phyloP scores from a whole-genome alignment of 2,797 vertebrate species.

The Simalia tracyae region DNA sequence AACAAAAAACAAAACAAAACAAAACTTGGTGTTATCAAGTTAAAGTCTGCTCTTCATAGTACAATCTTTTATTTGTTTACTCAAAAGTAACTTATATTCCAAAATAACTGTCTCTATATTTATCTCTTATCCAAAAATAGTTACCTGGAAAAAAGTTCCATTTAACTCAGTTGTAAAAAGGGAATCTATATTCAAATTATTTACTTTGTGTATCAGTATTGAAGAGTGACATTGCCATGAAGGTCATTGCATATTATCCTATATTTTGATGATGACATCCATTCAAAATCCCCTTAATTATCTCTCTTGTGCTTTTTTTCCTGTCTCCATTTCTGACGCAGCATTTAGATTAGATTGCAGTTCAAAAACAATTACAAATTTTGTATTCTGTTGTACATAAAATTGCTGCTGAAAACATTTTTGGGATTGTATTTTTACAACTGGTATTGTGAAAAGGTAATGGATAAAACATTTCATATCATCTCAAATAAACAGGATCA shows the following conservation, averaged over 20 bases:
- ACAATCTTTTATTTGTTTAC: neutral
- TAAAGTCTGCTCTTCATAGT: neutral
- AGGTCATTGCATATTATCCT: neutral
- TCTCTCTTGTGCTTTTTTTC: neutral
- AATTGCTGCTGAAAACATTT: neutral
- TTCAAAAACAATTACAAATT: neutral
- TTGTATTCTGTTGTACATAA: neutral
- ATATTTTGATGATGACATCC: neutral
- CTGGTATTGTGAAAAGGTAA: neutral
- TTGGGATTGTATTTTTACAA: neutral
- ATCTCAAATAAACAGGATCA: neutral
- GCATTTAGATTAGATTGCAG: neutral
- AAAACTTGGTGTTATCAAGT: neutral
- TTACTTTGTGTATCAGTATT: conserved; percentile 10
- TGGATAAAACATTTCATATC: neutral
- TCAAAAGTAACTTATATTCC: neutral
- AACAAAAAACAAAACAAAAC: neutral
- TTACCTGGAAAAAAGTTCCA: neutral
- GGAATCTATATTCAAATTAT: conserved; percentile 22
- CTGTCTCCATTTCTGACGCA: neutral
- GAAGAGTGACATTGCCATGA: neutral
- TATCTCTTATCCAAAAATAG: neutral
- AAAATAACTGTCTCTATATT: neutral
- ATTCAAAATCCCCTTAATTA: conserved; percentile 7
- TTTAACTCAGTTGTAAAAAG: neutral